These are phyloP conservation scores for Allolobophora icterica DNA, from an alignment of 2,888 invertebrate genomes.

Conservation along the genomic window DNA sequence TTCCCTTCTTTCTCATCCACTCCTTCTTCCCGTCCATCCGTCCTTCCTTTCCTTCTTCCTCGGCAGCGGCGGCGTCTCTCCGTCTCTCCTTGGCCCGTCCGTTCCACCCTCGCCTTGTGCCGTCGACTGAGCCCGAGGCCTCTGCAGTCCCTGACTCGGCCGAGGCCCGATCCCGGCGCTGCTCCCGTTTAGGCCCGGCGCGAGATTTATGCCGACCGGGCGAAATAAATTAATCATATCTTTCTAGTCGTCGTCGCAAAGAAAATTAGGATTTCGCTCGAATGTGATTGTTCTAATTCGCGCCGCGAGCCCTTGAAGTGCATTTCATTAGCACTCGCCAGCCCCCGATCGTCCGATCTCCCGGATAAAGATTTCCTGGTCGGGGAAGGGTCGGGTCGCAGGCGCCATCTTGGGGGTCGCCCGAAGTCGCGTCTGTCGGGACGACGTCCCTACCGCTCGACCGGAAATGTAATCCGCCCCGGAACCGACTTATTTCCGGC, in stretches of 20 bases:
- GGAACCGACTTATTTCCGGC: constrained; percentile 9
- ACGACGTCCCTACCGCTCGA: constrained; percentile 18
- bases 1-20: neutral
- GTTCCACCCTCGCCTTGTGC: neutral
- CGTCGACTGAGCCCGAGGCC: neutral
- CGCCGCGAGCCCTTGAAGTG: neutral
- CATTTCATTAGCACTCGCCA: constrained; percentile 19
- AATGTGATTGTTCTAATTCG: constrained; percentile 29
- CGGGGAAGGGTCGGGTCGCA: constrained; percentile 13
- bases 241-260: neutral
- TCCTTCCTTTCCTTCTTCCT: neutral
- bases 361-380: constrained; percentile 29
- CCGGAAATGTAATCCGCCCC: constrained; percentile 29
- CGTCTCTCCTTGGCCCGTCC: neutral
- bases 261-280: constrained; percentile 27
- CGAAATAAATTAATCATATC: constrained; percentile 29
- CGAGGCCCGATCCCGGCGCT: neutral
- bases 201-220: constrained; percentile 21
- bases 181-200: neutral
- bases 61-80: neutral
- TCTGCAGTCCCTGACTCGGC: neutral
- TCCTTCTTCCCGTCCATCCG: neutral
- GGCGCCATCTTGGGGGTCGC: constrained; percentile 27
- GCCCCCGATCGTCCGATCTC: constrained; percentile 22
- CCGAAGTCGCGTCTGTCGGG: neutral